phyloP scores from a whole-genome alignment of 1,140 invertebrate genomes.

The Neodiprion fabricii region DNA sequence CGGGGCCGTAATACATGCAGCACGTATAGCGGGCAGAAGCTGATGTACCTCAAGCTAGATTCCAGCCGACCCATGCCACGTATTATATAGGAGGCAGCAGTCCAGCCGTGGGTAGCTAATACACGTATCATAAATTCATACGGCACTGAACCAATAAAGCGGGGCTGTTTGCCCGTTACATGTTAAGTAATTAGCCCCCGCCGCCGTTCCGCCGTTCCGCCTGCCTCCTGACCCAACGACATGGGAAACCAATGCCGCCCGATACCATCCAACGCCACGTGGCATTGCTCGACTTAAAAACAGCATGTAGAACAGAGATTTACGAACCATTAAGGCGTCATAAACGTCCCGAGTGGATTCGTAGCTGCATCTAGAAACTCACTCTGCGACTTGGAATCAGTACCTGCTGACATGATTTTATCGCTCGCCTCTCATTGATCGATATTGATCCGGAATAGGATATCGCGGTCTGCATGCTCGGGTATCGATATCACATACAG shows the following conservation, averaged over 20 bases:
- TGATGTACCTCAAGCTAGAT: no score
- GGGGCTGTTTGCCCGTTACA: background rate
- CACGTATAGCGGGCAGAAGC: no score
- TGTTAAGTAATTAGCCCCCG: slow-evolving; percentile 2
- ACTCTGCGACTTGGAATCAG: no score
- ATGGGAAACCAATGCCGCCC: background rate
- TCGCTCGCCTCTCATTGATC: no score
- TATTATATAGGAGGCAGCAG: background rate
- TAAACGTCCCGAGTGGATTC: no score
- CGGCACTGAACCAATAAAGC: slow-evolving; percentile 2
- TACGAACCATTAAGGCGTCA: background rate
- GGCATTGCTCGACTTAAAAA: background rate
- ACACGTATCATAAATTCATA: slow-evolving; percentile 3
- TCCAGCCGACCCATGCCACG: background rate
- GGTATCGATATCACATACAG: no score
- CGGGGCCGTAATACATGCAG: no score
- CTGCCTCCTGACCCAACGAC: background rate
- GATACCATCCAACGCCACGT: background rate
- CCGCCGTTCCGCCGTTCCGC: no score
- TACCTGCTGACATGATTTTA: no score
- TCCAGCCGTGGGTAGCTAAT: background rate
- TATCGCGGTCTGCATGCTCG: no score
- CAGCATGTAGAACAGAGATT: background rate
- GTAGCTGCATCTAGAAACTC: no score
- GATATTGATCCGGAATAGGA: no score